Evolutionary conservation across 2,888 invertebrate genomes (phyloP).

Genomic region (Noctua comes): DNA sequence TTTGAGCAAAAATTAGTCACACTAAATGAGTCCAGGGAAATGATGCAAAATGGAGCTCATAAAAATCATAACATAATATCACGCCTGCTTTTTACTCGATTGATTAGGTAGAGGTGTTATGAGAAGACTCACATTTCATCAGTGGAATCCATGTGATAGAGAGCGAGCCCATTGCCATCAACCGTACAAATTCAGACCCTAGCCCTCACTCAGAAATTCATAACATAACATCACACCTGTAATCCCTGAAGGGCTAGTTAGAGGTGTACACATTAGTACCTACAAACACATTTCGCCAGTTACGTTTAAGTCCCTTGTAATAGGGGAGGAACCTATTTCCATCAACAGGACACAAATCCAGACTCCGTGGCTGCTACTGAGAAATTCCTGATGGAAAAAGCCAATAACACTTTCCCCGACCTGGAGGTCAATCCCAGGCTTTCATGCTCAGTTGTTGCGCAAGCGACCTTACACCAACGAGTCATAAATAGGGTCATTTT

Average conservation of each 20-base stretch:
- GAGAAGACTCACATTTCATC: too few species aligned
- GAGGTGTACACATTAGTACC: too few species aligned
- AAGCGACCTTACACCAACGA: background rate
- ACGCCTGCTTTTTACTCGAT: background rate
- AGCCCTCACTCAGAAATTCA: too few species aligned
- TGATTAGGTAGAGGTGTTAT: too few species aligned
- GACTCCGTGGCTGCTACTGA: background rate
- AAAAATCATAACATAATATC: background rate
- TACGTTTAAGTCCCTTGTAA: too few species aligned
- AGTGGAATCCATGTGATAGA: too few species aligned
- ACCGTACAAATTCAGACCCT: too few species aligned
- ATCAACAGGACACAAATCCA: background rate
- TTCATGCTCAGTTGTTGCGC: background rate
- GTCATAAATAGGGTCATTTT: conserved; percentile 19
- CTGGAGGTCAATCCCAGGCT: too few species aligned
- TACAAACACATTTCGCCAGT: too few species aligned
- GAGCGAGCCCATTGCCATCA: too few species aligned
- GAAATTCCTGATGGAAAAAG: background rate
- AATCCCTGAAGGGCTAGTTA: too few species aligned
- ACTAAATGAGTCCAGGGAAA: background rate
- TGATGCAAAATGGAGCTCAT: background rate
- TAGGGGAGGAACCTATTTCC: background rate
- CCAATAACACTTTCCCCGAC: background rate
- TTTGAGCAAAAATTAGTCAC: background rate
- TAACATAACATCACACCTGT: too few species aligned